Conservation (phyloP, 2,113 vertebrate genomes). For the Hyperopisus bebe region DNA sequence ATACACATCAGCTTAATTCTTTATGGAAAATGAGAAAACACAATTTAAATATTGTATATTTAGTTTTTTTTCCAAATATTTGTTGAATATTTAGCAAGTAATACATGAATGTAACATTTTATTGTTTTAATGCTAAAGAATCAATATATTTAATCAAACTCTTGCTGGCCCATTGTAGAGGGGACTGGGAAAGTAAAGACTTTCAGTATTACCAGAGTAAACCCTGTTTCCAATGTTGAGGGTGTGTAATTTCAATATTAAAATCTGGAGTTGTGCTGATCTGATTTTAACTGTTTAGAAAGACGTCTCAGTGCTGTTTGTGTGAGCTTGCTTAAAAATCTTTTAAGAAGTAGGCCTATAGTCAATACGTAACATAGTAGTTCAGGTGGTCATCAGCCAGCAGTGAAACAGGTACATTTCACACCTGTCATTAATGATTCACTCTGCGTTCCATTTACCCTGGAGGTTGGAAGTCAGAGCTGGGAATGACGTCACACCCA, state of each 20-base stretch:
- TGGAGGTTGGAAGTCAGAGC: background rate
- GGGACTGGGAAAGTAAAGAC: background rate
- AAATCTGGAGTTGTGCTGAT: background rate
- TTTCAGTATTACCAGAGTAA: background rate
- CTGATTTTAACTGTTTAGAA: background rate
- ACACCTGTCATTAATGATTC: background rate
- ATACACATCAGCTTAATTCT: background rate
- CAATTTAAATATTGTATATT: background rate
- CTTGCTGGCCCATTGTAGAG: background rate
- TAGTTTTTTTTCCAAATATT: constrained; percentile 6
- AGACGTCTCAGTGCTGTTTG: background rate
- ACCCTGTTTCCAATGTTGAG: background rate
- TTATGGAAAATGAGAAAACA: background rate
- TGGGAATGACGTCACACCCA: background rate
- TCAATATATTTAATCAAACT: background rate
- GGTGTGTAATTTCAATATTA: background rate
- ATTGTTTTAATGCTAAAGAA: background rate
- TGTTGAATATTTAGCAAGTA: background rate
- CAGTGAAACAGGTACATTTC: background rate
- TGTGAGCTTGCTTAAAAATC: background rate
- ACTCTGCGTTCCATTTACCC: background rate
- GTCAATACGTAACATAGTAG: background rate
- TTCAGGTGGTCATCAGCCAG: background rate
- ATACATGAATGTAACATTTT: background rate
- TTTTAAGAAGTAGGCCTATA: background rate